A percentile compares a stretch with the other conserved stretches of the same genome.
Conservation (phyloP, 2,113 vertebrate species). For the Stegostoma tigrinum region DNA sequence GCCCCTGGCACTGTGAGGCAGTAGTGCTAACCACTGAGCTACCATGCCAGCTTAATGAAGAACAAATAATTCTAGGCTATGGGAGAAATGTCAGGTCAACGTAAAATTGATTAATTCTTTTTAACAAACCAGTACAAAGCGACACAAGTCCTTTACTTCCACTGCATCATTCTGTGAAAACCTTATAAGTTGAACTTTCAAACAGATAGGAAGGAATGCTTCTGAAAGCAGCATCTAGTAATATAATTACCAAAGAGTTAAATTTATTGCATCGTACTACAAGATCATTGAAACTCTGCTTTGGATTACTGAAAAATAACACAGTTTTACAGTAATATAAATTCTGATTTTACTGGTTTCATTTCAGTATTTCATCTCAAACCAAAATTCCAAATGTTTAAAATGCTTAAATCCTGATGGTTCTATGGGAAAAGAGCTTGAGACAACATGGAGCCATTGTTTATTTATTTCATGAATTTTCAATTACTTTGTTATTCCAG, state of each 20-base stretch:
- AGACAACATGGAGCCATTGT: background rate
- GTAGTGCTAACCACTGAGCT: no score
- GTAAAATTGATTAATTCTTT: background rate
- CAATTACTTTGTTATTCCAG: background rate
- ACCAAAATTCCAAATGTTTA: background rate
- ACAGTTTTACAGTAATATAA: background rate
- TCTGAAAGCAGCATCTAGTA: background rate
- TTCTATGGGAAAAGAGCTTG: background rate
- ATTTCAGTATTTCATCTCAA: background rate
- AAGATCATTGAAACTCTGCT: background rate
- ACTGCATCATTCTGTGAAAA: background rate
- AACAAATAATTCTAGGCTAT: background rate
- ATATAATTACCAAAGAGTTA: background rate
- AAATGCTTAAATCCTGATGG: background rate
- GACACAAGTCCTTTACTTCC: background rate
- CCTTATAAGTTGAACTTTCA: background rate
- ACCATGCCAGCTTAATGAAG: no score
- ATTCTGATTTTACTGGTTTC: slow-evolving; percentile 11
- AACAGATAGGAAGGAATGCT: background rate
- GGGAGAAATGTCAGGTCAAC: background rate
- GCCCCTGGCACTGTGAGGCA: no score
- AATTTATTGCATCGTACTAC: background rate
- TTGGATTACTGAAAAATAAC: background rate
- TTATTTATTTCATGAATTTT: slow-evolving; percentile 13
- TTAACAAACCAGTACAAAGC: background rate